Evolutionary conservation across 2,113 vertebrate genomes (phyloP).

Genomic region (Polypterus bichir): DNA sequence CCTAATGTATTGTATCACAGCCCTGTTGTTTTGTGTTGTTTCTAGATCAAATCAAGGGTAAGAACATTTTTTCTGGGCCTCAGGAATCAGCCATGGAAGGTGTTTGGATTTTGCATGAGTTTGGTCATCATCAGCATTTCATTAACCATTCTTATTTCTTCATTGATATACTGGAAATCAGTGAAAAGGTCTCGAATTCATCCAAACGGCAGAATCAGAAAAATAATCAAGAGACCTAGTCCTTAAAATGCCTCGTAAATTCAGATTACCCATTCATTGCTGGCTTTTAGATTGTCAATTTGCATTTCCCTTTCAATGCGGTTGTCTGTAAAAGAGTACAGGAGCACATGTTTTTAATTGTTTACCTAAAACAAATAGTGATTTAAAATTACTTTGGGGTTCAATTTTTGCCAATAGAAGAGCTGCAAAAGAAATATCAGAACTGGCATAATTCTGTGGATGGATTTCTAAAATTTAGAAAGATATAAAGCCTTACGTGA

Average conservation of each 20-base stretch:
- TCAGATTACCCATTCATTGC: constrained; percentile 31
- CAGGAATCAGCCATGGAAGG: constrained; percentile 64
- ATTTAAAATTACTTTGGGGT: too few relatives aligned
- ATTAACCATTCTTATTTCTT: constrained; percentile 70
- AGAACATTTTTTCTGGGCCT: constrained; percentile 72
- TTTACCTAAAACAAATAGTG: too few relatives aligned
- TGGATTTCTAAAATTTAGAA: too few relatives aligned
- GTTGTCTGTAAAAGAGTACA: constrained; percentile 85
- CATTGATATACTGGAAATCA: constrained; percentile 64
- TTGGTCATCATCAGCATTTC: constrained; percentile 54
- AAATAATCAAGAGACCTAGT: constrained; percentile 57
- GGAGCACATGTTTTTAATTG: constrained; percentile 40
- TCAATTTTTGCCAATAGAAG: too few relatives aligned
- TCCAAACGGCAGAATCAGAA: constrained; percentile 66
- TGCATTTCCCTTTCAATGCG: background rate
- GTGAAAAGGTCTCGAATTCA: constrained; percentile 71
- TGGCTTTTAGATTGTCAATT: too few relatives aligned
- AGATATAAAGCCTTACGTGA: too few relatives aligned
- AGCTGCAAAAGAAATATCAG: too few relatives aligned
- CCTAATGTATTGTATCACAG: too few relatives aligned
- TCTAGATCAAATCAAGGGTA: constrained; percentile 76
- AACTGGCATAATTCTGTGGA: too few relatives aligned
- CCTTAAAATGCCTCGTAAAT: constrained; percentile 41
- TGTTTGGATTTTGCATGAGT: constrained; percentile 72
- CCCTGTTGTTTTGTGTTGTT: constrained; percentile 44